Evolutionary conservation across 2,113 vertebrate genomes (phyloP), one percentile per base, ranked within the genome.

Genomic region (Asarcornis scutulata): DNA sequence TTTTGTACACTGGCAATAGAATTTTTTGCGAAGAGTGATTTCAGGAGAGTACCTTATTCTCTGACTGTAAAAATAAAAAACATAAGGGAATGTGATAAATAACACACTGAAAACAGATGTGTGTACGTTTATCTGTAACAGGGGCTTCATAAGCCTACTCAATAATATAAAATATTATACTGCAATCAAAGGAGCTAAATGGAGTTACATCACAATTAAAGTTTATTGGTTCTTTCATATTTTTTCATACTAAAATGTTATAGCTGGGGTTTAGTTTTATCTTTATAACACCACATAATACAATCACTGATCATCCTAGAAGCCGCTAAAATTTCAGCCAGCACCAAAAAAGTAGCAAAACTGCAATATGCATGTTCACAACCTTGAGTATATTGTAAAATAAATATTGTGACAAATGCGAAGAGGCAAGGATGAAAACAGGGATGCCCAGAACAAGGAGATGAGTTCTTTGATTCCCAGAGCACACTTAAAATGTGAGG

Each of bases 51-150:
- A 42, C 12, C 68, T 26, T 31, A 7, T 58, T 42, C 42, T 34
- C 31, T 59, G 59, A 23, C 18, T 29, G 58, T 44, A 48, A 86
- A 34, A 87, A 60, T 52, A 27, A 36, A 25, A 50, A 3, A 5
- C 40, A 12, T 15, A 31, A 58, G 71, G n/a, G 16, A 59, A 75
- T 4, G 5, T 0, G 16, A 59, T 25, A 16, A 67, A 42, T 3
- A 52, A 31, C 38, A 7, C 3, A 3, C 34, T 1, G 10, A 62
- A 21, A 84, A 64, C 7, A 88, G 76, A 9, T 25, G 56, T 7
- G 16, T 3, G 44, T 9, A 8, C 13, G 4, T 26, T 0, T 20
- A 42, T 17, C 36, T 62, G 23, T 40, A 32, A 17, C 0, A 4
- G 9, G 63, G 90, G 17, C 12, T 69, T 44, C 38, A 15, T 52